phyloP scores from a whole-genome alignment of 2,888 invertebrate species.

The Idaea straminata region DNA sequence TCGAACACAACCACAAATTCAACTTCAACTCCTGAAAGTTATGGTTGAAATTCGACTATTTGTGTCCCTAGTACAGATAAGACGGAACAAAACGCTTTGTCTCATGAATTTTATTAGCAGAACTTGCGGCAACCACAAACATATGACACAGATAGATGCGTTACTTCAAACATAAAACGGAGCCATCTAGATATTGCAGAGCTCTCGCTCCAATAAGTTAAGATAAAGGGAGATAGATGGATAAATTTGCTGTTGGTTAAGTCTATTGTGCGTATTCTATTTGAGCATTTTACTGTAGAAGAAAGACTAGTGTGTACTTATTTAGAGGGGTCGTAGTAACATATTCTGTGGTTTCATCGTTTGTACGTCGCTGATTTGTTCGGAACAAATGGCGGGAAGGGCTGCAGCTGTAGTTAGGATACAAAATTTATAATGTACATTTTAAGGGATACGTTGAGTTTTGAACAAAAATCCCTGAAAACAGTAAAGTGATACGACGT shows the following conservation, averaged over 20 bases:
- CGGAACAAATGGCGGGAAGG: background rate
- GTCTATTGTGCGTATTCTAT: background rate
- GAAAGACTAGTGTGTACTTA: no score
- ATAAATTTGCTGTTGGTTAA: background rate
- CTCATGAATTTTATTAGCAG: background rate
- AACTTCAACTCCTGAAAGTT: background rate
- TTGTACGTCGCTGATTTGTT: constrained; percentile 1
- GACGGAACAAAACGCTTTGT: background rate
- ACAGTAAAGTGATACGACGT: background rate
- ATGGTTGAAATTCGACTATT: background rate
- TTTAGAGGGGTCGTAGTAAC: background rate
- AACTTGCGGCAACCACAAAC: background rate
- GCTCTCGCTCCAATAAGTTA: background rate
- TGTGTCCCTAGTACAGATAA: background rate
- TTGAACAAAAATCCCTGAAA: background rate
- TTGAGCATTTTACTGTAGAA: background rate
- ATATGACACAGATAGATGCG: background rate
- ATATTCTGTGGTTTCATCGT: background rate
- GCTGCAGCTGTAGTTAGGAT: background rate
- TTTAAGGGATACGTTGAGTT: background rate
- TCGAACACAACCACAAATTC: background rate
- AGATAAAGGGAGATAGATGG: background rate
- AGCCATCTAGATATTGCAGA: background rate
- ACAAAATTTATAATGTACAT: background rate
- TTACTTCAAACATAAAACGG: background rate